These are phyloP conservation scores for Microcebus lehilahytsara DNA, from an alignment of 2,113 vertebrate genomes.

Conservation along the genomic window DNA sequence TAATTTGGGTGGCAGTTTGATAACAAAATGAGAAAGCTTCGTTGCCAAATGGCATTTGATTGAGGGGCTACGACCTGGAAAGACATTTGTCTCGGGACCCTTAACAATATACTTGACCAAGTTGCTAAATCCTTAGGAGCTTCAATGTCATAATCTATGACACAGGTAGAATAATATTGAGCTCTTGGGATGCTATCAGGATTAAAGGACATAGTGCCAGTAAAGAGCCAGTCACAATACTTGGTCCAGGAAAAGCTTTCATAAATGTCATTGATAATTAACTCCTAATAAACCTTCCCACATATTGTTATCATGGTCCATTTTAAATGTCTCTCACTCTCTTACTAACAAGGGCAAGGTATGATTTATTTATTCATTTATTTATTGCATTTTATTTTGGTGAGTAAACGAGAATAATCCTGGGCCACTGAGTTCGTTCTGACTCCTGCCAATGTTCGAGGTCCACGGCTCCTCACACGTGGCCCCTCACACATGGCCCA, in stretches of 20 bases:
- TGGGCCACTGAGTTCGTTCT: not conserved
- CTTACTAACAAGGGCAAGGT: not conserved
- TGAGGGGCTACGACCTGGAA: not conserved
- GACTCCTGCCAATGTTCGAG: not conserved
- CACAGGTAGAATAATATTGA: not conserved
- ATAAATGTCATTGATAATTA: not conserved
- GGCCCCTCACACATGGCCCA: not conserved
- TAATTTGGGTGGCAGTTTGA: not conserved
- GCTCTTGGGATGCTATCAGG: not conserved
- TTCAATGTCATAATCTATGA: not conserved
- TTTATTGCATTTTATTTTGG: not conserved
- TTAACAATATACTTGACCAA: not conserved
- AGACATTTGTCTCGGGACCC: not conserved
- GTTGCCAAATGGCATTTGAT: not conserved
- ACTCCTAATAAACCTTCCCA: not conserved
- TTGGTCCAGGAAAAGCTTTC: not conserved
- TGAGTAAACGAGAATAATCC: not conserved
- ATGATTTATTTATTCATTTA: not conserved
- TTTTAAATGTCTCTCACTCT: not conserved
- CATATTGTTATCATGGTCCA: not conserved
- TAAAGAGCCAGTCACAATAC: not conserved
- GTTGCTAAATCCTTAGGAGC: not conserved
- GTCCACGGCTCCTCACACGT: not conserved
- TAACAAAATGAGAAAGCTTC: not conserved
- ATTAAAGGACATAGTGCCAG: not conserved